A percentile compares a stretch with the other conserved stretches of the same genome.
These are phyloP conservation scores for Hippopotamus amphibius DNA, from an alignment of 2,113 vertebrate species.

Conservation along the genomic window DNA sequence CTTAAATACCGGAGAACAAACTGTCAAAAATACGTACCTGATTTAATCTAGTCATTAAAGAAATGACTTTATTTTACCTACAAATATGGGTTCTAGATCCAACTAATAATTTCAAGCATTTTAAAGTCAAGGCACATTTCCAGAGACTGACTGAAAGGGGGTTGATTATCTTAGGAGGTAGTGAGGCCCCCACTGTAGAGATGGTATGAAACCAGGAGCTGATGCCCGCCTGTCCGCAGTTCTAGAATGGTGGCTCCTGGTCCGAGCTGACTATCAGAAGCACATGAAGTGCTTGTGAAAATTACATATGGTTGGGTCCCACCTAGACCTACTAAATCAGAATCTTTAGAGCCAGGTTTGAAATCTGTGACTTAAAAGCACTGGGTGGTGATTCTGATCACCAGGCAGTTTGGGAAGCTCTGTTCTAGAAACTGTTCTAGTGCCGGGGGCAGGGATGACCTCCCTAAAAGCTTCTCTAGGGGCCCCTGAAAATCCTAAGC, in stretches of 20 bases:
- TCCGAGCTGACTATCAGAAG: not conserved
- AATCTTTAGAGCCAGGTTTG: not conserved
- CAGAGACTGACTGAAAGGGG: not conserved
- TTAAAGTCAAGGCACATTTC: not conserved
- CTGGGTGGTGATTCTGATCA: not conserved
- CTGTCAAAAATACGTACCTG: conserved; percentile 34
- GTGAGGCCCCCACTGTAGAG: not conserved
- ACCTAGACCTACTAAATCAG: not conserved
- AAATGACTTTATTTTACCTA: conserved; percentile 51
- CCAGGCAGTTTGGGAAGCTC: not conserved
- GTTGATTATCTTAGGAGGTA: not conserved
- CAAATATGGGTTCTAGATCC: not conserved
- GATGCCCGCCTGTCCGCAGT: no score
- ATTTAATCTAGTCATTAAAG: conserved; percentile 51
- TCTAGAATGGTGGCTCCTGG: not conserved
- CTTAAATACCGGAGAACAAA: not conserved
- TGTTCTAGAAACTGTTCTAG: not conserved
- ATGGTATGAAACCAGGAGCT: not conserved
- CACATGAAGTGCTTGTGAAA: not conserved
- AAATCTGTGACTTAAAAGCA: not conserved
- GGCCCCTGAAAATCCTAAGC: not conserved
- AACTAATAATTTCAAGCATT: not conserved
- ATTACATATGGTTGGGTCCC: not conserved
- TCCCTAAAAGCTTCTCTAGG: not conserved
- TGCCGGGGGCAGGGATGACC: not conserved